Percentiles rank a stretch among this genome's conserved stretches.
These are phyloP conservation scores for Mizuhopecten yessoensis DNA, from an alignment of 1,140 invertebrate genomes.

Conservation along the genomic window DNA sequence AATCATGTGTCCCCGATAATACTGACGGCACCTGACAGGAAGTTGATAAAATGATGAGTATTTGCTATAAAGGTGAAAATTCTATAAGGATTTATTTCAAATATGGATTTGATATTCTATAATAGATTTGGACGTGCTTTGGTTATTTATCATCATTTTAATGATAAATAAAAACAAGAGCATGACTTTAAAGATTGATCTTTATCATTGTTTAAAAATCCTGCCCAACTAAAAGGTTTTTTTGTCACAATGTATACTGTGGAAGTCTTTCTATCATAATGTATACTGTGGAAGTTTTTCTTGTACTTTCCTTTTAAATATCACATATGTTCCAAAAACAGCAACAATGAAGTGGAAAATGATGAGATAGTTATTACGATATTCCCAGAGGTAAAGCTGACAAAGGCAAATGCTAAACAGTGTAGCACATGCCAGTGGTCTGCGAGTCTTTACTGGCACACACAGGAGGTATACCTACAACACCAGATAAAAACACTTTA, in stretches of 20 bases:
- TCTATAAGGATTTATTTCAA: too few species aligned
- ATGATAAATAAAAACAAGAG: too few species aligned
- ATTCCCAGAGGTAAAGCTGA: slow-evolving; percentile 68
- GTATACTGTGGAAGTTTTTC: slow-evolving; percentile 67
- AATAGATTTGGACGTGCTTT: too few species aligned
- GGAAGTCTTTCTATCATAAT: slow-evolving; percentile 42
- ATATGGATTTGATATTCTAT: too few species aligned
- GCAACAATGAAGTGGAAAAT: slow-evolving; percentile 64
- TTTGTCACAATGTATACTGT: background rate
- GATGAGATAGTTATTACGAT: slow-evolving; percentile 62
- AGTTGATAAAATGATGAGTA: background rate
- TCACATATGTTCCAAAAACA: slow-evolving; percentile 60
- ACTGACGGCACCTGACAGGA: background rate
- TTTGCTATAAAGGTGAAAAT: too few species aligned
- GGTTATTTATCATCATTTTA: too few species aligned
- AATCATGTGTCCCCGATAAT: background rate
- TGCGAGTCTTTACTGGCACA: slow-evolving; percentile 54
- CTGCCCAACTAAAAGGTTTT: background rate
- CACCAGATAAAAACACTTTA: too few species aligned
- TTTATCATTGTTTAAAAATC: background rate
- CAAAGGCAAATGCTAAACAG: slow-evolving; percentile 65
- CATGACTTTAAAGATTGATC: too few species aligned
- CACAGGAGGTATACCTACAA: slow-evolving; percentile 69
- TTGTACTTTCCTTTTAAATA: slow-evolving; percentile 63
- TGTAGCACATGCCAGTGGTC: slow-evolving; percentile 58